These are phyloP conservation scores for Drosophila nigrodunni DNA, from an alignment of 1,140 invertebrate species.

Conservation along the genomic window DNA sequence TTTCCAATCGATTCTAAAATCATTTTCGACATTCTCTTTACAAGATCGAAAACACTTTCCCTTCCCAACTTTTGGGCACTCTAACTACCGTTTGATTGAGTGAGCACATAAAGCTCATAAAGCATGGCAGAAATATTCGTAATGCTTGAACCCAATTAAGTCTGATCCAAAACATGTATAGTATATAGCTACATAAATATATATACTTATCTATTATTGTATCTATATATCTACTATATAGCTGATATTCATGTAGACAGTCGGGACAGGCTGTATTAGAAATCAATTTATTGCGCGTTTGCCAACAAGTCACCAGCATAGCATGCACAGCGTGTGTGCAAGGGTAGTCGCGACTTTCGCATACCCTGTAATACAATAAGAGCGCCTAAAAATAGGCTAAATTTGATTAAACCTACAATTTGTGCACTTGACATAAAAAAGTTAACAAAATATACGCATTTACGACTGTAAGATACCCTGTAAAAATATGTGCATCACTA, in stretches of 20 bases:
- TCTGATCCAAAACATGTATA: slow-evolving; percentile 18
- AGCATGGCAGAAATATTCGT: slow-evolving; percentile 55
- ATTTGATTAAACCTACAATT: not conserved
- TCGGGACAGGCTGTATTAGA: slow-evolving; percentile 64
- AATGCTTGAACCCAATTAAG: slow-evolving; percentile 53
- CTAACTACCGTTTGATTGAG: slow-evolving; percentile 22
- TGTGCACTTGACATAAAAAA: too few relatives aligned
- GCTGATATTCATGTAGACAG: slow-evolving; percentile 50
- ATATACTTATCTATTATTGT: not conserved
- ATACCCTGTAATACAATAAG: slow-evolving; percentile 20
- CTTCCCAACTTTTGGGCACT: not conserved
- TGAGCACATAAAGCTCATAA: slow-evolving; percentile 3
- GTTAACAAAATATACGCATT: too few relatives aligned
- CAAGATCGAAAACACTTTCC: slow-evolving; percentile 6
- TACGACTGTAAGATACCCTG: too few relatives aligned
- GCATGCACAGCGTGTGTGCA: slow-evolving; percentile 10
- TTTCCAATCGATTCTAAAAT: not conserved
- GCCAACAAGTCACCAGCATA: slow-evolving; percentile 48
- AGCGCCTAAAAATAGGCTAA: too few relatives aligned
- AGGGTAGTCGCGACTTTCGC: not conserved
- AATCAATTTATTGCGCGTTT: slow-evolving; percentile 78
- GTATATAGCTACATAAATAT: not conserved
- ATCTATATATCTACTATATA: slow-evolving; percentile 19
- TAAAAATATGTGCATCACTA: too few relatives aligned
- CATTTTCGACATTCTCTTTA: not conserved